phyloP scores from a whole-genome alignment of 2,797 vertebrate species.

The Myotis vivesi region DNA sequence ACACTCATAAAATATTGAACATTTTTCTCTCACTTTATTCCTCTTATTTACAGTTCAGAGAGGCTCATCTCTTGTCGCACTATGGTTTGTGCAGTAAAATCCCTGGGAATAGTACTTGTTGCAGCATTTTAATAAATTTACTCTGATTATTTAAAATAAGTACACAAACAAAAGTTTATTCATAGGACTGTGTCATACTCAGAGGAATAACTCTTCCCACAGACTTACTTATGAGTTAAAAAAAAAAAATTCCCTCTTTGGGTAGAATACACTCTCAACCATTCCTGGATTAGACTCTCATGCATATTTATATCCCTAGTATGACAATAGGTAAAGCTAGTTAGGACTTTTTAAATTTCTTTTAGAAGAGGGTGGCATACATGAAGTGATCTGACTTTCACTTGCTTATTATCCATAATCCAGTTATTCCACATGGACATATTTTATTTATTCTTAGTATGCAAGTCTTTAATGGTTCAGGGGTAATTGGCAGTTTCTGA shows the following conservation, averaged over 20 bases:
- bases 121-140: conserved; percentile 49
- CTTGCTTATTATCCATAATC: conserved; percentile 51
- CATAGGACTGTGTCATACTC: conserved; percentile 18
- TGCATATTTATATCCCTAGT: neutral
- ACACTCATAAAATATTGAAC: conserved; percentile 71
- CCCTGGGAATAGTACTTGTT: conserved; percentile 40
- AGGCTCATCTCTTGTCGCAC: conserved; percentile 64
- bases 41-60: conserved; percentile 66
- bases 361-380: neutral
- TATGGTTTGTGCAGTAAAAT: conserved; percentile 57
- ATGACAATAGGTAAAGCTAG: neutral
- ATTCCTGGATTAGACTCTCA: conserved; percentile 44
- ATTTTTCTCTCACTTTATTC: conserved; percentile 34
- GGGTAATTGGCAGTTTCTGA: conserved; percentile 75
- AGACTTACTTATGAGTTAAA: conserved; percentile 11
- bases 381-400: conserved; percentile 50
- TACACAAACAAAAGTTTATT: conserved; percentile 69
- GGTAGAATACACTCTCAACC: conserved; percentile 46
- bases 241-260: neutral
- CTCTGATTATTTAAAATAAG: conserved; percentile 59
- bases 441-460: conserved; percentile 57
- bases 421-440: conserved; percentile 54
- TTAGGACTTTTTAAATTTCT: neutral
- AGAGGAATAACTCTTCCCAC: conserved; percentile 46
- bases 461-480: conserved; percentile 45